Base-by-base conservation (phyloP, 2,888 invertebrate species). In the Drosophila subquinaria region DNA sequence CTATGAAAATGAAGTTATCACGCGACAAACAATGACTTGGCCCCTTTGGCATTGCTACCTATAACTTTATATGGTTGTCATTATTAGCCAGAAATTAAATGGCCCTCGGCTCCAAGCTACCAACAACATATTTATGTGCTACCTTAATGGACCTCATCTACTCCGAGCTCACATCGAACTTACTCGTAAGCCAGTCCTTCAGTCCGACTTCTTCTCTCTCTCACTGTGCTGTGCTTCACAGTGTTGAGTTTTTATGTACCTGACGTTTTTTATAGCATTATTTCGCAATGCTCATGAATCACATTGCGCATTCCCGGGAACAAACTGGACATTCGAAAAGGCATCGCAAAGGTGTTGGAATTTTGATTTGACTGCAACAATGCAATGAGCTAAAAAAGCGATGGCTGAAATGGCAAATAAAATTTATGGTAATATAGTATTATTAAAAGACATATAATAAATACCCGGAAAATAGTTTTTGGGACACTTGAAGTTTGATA, bases 31-130 rank as follows among this genome's bases (percentile, higher is more conserved):
- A 85, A 88, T 88, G 79, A 47, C 50, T 57, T 42, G 62, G 35
- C 13, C 30, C 30, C 30, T 27, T 27, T 5, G 15, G 45, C 33
- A 56, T 56, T 79, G 76, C 81, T 69, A 77, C 79, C 84, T 69
- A 88, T 82, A 88, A 86, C 86, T 88, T 80, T 80, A 86, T 85
- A 80, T 78, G 88, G 79, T 68, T 88, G 89, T 88, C 89, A 89
- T 89, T 88, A 88, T 88, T 88, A 85, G 86, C 75, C 81, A 66
- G 82, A 79, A 79, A 87, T 81, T 74, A 87, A 89, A 85, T 78
- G 85, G 66, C 47, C 63, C 53, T 64, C 36, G 42, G 23, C 63
- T 59, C 23, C 23, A 23, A 69, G 62, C 73, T 61, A 42, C 76
- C 87, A 76, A 82, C 30, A 30, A 8, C 71, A 76, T 86, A 88